Evolutionary conservation across 2,888 invertebrate genomes (phyloP), one percentile per base, ranked within the genome.

Genomic region (Xylophagus ater): DNA sequence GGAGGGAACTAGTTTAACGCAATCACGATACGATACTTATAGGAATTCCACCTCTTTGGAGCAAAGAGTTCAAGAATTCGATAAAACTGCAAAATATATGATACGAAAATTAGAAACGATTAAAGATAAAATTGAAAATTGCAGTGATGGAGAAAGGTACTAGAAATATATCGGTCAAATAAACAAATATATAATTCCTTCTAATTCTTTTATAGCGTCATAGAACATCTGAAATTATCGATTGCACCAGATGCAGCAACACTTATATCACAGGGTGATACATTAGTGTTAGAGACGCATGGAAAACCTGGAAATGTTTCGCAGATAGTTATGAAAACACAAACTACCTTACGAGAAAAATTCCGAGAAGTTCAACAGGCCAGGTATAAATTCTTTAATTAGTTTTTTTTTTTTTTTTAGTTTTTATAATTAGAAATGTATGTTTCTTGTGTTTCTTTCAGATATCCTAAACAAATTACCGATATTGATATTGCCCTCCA

Each of bases 191-290:
- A 21, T 30, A 8, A 13, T 40, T 30, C 36, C 25, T 35, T 2
- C 23, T 19, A 18, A 29, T 12, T 30, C 24, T 24, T 18, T 26
- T 32, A 28, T 25, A 65, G 65, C 34, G 53, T 49, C 12, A 49
- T 57, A 39, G 65, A 65, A 44, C 60, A 65, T 44, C 48, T 65
- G 8, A 58, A 60, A 34, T 50, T 65, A 42, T 43, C 56, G 2
- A 64, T 82, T 46, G 82, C 83, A 9, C 81, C 81, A 3, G 82
- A 81, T 57, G 82, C 82, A 42, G 84, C 83, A 5, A 74, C 77
- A 41, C 66, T 83, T 21, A 83, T 85, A 47, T 82, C 83, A 13
- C 76, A 76, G 54, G 84, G 85, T 1, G 84, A 85, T 60, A 76
- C 78, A 41, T 66, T 85, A 29, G 78, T 83, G 18, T 73, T 81